phyloP scores from a whole-genome alignment of 2,113 vertebrate genomes.

The Jacana jacana region DNA sequence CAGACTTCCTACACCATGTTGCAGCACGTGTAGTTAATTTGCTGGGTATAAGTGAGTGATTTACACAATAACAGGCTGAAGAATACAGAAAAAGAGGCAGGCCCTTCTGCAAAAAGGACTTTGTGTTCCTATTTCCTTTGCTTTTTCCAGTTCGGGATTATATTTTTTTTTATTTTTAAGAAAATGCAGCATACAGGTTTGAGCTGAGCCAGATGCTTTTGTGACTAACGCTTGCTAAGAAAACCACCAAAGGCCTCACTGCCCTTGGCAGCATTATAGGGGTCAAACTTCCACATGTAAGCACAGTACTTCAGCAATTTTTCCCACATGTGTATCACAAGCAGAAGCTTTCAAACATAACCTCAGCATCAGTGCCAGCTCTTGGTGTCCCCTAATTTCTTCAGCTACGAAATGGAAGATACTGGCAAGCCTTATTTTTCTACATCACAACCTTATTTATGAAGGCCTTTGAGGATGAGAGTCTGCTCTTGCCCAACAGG shows the following conservation, averaged over 20 bases:
- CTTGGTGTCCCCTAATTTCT: not conserved
- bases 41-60: not conserved
- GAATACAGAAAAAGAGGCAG: not conserved
- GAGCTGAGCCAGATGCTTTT: conserved; percentile 16
- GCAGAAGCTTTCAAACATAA: not conserved
- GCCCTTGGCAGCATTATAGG: conserved; percentile 5
- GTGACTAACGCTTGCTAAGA: conserved; percentile 1
- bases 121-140: not conserved
- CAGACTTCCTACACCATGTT: not conserved
- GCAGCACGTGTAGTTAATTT: not conserved
- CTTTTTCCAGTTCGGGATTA: not conserved
- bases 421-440: not conserved
- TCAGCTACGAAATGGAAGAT: not conserved
- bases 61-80: not conserved
- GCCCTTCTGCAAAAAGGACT: not conserved
- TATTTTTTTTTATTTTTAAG: not conserved
- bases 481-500: not conserved
- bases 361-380: not conserved
- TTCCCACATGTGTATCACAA: not conserved
- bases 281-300: not conserved
- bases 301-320: not conserved
- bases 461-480: not conserved
- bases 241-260: not conserved
- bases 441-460: not conserved
- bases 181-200: not conserved